Conservation (phyloP, 2,113 vertebrate species). For the Sorex fumeus region DNA sequence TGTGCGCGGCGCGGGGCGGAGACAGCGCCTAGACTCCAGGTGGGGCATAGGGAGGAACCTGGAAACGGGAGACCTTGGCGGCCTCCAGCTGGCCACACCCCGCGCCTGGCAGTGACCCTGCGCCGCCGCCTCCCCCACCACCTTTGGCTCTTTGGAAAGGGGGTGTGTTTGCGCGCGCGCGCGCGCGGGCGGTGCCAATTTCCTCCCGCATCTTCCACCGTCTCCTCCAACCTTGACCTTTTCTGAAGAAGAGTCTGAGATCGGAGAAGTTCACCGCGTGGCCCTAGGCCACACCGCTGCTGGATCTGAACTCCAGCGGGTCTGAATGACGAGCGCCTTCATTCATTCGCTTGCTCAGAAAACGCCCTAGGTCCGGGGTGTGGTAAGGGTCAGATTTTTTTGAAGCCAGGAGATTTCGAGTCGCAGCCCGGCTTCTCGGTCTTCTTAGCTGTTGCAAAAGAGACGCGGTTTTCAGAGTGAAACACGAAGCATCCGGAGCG, state of each 20-base stretch:
- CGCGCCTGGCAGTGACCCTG: neutral
- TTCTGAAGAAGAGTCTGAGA: neutral
- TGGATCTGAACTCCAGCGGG: neutral
- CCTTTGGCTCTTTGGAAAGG: neutral
- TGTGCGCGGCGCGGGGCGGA: neutral
- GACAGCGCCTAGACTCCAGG: slow-evolving; percentile 32
- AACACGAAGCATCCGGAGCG: too few relatives aligned
- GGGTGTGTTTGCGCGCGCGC: neutral
- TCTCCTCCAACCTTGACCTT: neutral
- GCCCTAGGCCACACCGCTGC: neutral
- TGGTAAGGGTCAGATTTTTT: too few relatives aligned
- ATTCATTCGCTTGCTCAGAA: neutral
- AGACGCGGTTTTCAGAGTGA: too few relatives aligned
- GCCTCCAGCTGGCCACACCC: slow-evolving; percentile 64
- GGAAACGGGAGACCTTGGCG: slow-evolving; percentile 32
- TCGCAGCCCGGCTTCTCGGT: too few relatives aligned
- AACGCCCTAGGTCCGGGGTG: too few relatives aligned
- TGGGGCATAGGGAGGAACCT: slow-evolving; percentile 31
- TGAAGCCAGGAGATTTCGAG: too few relatives aligned
- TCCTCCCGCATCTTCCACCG: neutral
- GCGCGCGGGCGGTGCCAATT: neutral
- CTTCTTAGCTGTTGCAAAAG: too few relatives aligned
- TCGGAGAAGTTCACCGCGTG: neutral
- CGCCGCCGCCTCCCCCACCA: neutral
- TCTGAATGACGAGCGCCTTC: neutral